phyloP scores from a whole-genome alignment of 2,797 vertebrate species.

The Psittacula echo region DNA sequence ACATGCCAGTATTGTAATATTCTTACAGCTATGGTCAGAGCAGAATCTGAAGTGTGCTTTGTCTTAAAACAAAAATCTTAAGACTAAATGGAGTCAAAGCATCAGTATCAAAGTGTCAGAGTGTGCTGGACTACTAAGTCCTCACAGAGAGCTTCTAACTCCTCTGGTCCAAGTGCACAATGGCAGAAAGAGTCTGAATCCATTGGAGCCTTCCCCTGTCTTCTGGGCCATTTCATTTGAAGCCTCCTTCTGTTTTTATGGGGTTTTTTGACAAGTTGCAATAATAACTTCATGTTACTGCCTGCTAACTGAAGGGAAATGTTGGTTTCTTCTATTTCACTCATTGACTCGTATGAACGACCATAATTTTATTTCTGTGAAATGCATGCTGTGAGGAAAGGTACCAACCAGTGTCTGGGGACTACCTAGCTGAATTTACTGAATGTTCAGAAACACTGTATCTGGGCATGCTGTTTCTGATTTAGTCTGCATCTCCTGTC shows the following conservation, averaged over 20 bases:
- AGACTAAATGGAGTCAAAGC: background rate
- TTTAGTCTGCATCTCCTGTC: background rate
- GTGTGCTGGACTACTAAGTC: background rate
- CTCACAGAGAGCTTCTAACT: background rate
- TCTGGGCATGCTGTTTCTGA: background rate
- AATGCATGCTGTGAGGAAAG: background rate
- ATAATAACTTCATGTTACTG: background rate
- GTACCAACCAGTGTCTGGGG: background rate
- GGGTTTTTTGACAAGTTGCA: background rate
- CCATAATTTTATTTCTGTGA: background rate
- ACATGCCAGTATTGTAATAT: background rate
- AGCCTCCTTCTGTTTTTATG: background rate
- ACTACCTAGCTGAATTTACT: background rate
- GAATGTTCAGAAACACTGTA: background rate
- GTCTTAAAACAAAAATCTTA: background rate
- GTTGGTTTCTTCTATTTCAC: background rate
- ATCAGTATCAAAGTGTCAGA: background rate
- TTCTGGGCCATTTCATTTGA: background rate
- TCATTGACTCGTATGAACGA: background rate
- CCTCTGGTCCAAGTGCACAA: background rate
- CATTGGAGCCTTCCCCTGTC: background rate
- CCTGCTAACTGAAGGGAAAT: background rate
- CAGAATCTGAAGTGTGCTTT: background rate
- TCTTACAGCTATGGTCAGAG: background rate
- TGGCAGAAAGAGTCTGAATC: background rate